Conservation (phyloP, 1,140 invertebrate genomes). For the Bombus haemorrhoidalis region DNA sequence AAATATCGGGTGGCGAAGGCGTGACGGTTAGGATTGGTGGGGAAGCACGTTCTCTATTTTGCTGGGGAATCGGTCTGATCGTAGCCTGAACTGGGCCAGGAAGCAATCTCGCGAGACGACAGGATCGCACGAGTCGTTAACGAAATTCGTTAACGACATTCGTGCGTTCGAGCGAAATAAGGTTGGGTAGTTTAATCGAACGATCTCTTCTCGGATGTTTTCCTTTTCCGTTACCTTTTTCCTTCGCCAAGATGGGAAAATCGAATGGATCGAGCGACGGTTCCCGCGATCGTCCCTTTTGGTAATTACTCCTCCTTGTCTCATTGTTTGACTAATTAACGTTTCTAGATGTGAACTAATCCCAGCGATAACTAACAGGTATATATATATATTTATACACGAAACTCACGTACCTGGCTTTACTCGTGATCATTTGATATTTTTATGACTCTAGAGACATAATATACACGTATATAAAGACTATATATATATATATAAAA, state of each 20-base stretch:
- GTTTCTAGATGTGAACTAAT: neutral
- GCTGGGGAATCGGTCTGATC: slow-evolving; percentile 40
- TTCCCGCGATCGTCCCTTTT: slow-evolving; percentile 5
- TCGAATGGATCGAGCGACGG: slow-evolving; percentile 39
- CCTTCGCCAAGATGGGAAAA: slow-evolving; percentile 31
- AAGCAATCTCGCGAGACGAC: slow-evolving; percentile 59
- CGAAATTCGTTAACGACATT: slow-evolving; percentile 73
- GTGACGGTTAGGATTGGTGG: neutral
- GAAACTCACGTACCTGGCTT: too few relatives aligned
- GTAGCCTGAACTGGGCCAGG: slow-evolving; percentile 31
- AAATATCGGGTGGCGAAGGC: neutral
- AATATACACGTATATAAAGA: too few relatives aligned
- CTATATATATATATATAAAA: too few relatives aligned
- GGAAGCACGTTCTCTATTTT: slow-evolving; percentile 34
- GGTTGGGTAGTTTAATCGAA: slow-evolving; percentile 65
- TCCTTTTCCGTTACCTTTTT: slow-evolving; percentile 30
- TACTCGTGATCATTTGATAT: neutral
- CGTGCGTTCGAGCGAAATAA: slow-evolving; percentile 61
- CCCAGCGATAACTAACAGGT: too few relatives aligned
- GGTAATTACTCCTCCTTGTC: neutral
- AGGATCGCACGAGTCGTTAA: slow-evolving; percentile 68
- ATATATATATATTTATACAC: too few relatives aligned
- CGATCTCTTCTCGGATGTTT: slow-evolving; percentile 50
- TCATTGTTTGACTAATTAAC: slow-evolving; percentile 16
- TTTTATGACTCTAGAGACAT: neutral